Percentiles rank a stretch among this genome's conserved stretches.
Conservation (phyloP, 2,113 vertebrate genomes). For the Lethenteron reissneri region DNA sequence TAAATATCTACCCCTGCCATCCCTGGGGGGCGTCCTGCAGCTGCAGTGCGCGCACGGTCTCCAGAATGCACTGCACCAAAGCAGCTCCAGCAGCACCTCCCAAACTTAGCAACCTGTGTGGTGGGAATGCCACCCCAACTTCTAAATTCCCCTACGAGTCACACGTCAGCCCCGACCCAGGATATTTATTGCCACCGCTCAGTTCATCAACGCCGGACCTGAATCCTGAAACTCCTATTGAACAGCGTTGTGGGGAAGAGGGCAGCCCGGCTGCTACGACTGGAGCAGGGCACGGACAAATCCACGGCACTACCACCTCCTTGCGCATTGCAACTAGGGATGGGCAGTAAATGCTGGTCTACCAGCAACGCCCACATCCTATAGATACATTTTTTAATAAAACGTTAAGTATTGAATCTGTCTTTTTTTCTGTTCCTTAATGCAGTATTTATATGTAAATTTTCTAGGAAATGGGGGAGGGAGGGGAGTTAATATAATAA, state of each 20-base stretch:
- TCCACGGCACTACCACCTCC: background rate
- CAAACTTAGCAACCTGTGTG: background rate
- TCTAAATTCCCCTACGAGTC: background rate
- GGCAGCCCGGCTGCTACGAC: background rate
- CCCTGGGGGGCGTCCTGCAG: background rate
- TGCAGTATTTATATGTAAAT: background rate
- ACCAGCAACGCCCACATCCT: no score
- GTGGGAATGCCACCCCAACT: background rate
- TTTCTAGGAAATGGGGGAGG: no score
- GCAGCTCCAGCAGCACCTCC: background rate
- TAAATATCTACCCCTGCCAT: background rate
- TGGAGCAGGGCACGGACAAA: background rate
- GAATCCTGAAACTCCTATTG: background rate
- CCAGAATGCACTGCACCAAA: constrained; percentile 3
- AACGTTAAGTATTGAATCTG: background rate
- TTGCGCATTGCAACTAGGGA: background rate
- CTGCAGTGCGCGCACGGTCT: background rate
- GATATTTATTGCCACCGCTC: background rate
- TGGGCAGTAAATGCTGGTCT: background rate
- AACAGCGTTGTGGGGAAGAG: background rate
- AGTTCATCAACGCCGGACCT: background rate
- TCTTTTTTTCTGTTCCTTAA: background rate
- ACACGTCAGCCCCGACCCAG: background rate
- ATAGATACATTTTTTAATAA: background rate
- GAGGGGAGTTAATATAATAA: no score